Evolutionary conservation across 2,113 vertebrate species (phyloP).

Genomic region (Cryptotis parvus): DNA sequence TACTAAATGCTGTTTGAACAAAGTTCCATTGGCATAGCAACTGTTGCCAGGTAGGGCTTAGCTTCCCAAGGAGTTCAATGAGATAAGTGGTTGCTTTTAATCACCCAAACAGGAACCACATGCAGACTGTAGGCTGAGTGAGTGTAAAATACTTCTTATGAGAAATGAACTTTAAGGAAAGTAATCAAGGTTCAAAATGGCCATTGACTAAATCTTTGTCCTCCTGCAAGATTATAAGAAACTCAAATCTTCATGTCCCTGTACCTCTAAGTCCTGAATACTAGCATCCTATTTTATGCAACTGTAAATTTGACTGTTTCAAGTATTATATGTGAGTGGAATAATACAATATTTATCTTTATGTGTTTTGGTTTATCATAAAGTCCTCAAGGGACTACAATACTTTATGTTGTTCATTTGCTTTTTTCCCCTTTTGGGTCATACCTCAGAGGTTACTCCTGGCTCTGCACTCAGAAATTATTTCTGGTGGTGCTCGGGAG

Average conservation of each 20-base stretch:
- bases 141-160: neutral
- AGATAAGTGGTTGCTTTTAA: constrained; percentile 33
- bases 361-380: neutral
- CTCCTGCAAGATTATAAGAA: neutral
- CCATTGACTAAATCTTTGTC: neutral
- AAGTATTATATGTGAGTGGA: neutral
- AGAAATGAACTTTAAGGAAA: constrained; percentile 10
- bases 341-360: neutral
- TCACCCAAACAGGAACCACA: neutral
- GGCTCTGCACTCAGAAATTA: too few species aligned
- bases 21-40: constrained; percentile 46
- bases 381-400: neutral
- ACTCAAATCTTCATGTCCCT: neutral
- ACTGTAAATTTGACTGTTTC: neutral
- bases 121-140: constrained; percentile 3
- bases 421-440: too few species aligned
- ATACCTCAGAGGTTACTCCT: too few species aligned
- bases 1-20: constrained; percentile 33
- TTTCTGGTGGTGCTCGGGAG: too few species aligned
- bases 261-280: neutral
- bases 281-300: neutral
- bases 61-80: constrained; percentile 41
- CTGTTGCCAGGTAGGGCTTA: constrained; percentile 48
- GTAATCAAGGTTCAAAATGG: neutral
- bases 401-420: too few species aligned